These are phyloP conservation scores for Thomomys bottae DNA, from an alignment of 2,113 vertebrate genomes.

Conservation along the genomic window DNA sequence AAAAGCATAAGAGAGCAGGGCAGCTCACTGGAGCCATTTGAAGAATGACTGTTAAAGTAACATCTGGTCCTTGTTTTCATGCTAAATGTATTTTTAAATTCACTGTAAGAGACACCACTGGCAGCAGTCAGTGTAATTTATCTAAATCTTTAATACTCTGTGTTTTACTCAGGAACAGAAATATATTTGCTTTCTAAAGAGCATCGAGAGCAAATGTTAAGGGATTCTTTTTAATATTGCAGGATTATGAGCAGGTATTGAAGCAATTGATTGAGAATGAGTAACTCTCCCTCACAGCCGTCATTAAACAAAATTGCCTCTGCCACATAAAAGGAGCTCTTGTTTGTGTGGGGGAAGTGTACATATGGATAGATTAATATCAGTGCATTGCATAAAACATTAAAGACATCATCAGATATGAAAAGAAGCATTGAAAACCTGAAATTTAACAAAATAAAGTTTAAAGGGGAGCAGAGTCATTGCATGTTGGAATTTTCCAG, in stretches of 20 bases:
- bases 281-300: slow-evolving; percentile 58
- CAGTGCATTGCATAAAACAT: background rate
- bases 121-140: slow-evolving; percentile 72
- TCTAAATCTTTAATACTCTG: slow-evolving; percentile 79
- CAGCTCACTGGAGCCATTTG: slow-evolving; percentile 53
- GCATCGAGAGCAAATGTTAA: slow-evolving; percentile 75
- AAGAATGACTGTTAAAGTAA: slow-evolving; percentile 76
- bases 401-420: background rate
- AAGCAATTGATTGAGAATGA: slow-evolving; percentile 63
- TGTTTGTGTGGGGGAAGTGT: background rate
- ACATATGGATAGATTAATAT: background rate
- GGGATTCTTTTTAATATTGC: slow-evolving; percentile 77
- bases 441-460: slow-evolving; percentile 19
- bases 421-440: background rate
- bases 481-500: background rate
- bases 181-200: slow-evolving; percentile 79
- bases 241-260: slow-evolving; percentile 75
- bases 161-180: slow-evolving; percentile 69
- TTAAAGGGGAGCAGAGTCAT: background rate
- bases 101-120: slow-evolving; percentile 66
- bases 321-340: background rate
- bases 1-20: slow-evolving; percentile 56
- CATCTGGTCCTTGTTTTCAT: slow-evolving; percentile 76
- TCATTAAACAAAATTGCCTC: slow-evolving; percentile 60
- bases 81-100: slow-evolving; percentile 77